Evolutionary conservation across 2,888 invertebrate species (phyloP).

Genomic region (Pegoplata infirma): DNA sequence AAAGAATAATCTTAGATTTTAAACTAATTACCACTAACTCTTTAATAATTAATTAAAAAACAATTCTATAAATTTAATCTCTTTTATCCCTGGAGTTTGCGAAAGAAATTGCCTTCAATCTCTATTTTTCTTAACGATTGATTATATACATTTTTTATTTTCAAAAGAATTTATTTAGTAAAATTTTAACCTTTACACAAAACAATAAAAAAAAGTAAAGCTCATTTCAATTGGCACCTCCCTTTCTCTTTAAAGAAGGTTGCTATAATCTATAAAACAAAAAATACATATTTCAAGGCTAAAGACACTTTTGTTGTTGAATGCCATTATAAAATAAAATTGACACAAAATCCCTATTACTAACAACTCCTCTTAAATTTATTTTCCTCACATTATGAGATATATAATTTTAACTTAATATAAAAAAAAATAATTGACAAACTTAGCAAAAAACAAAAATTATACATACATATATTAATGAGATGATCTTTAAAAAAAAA

Average conservation of each 20-base stretch:
- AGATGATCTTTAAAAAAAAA: conserved; percentile 17
- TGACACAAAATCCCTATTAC: conserved; percentile 17
- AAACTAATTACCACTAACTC: not conserved
- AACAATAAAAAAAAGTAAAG: not conserved
- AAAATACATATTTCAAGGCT: not conserved
- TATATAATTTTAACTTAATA: conserved; percentile 20
- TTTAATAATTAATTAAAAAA: too few relatives aligned
- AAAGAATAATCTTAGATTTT: conserved; percentile 11
- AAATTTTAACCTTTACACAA: not conserved
- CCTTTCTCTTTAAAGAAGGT: not conserved
- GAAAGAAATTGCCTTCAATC: not conserved
- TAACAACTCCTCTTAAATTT: not conserved
- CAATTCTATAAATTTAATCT: not conserved
- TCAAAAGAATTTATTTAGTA: conserved; percentile 22
- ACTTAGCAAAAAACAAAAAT: conserved; percentile 36
- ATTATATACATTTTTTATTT: too few relatives aligned
- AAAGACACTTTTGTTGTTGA: not conserved
- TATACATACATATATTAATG: conserved; percentile 40
- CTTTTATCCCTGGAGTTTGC: not conserved
- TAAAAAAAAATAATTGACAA: conserved; percentile 32
- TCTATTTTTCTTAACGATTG: conserved; percentile 6
- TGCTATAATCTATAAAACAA: not conserved
- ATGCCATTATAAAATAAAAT: conserved; percentile 5
- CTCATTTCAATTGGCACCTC: not conserved
- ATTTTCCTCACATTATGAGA: not conserved